Percentiles rank a stretch among this genome's conserved stretches.
Evolutionary conservation across 2,888 invertebrate genomes (phyloP).

Genomic region (Penaeus monodon): DNA sequence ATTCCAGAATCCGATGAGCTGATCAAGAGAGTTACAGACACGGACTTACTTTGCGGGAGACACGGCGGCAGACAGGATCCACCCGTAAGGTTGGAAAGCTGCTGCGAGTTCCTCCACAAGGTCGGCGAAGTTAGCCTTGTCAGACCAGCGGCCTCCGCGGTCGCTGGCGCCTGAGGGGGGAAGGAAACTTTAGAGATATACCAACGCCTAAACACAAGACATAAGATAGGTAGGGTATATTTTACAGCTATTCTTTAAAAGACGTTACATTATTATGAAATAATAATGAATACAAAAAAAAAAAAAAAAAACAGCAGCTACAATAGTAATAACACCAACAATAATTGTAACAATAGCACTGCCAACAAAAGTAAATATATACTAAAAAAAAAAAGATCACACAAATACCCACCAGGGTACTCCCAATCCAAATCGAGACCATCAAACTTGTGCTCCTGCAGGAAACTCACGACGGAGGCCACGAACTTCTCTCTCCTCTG

Average conservation of each 20-base stretch:
- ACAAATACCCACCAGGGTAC: constrained; percentile 73
- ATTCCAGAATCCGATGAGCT: background rate
- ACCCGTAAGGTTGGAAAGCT: constrained; percentile 65
- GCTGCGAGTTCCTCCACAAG: constrained; percentile 65
- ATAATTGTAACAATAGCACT: background rate
- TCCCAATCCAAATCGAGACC: constrained; percentile 81
- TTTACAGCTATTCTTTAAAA: too few relatives aligned
- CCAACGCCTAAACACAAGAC: too few relatives aligned
- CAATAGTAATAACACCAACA: too few relatives aligned
- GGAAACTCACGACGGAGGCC: constrained; percentile 73
- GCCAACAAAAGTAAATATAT: background rate
- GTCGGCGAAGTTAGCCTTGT: constrained; percentile 68
- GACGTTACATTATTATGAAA: too few relatives aligned
- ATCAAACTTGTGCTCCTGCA: constrained; percentile 76
- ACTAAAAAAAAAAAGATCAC: background rate
- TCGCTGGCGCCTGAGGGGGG: constrained; percentile 68
- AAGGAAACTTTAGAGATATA: background rate
- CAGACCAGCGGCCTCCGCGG: constrained; percentile 73
- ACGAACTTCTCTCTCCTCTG: constrained; percentile 73
- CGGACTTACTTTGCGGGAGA: constrained; percentile 63
- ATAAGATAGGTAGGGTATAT: too few relatives aligned
- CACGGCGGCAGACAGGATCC: constrained; percentile 66
- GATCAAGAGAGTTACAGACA: too few relatives aligned
- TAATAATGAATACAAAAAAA: too few relatives aligned
- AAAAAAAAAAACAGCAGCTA: too few relatives aligned